phyloP scores from a whole-genome alignment of 2,888 invertebrate genomes.

The Pocota personata region DNA sequence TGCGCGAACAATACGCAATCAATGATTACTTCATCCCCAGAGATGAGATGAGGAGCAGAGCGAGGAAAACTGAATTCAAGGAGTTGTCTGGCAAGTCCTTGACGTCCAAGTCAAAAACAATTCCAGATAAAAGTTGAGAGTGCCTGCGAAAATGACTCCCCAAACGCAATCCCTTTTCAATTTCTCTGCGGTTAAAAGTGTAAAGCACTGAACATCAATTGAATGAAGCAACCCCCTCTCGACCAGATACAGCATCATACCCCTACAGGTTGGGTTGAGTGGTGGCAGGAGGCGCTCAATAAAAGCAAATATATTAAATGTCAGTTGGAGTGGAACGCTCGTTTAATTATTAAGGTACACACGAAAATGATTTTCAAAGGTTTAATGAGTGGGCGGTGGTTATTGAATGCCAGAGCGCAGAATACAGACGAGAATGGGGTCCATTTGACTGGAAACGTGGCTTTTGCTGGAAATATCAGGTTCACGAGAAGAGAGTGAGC shows the following conservation, averaged over 20 bases:
- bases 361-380: constrained; percentile 41
- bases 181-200: constrained; percentile 33
- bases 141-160: neutral
- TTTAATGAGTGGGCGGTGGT: constrained; percentile 42
- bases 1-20: constrained; percentile 43
- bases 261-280: neutral
- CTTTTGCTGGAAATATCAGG: constrained; percentile 19
- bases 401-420: neutral
- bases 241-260: neutral
- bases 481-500: constrained; percentile 1
- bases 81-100: neutral
- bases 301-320: constrained; percentile 51
- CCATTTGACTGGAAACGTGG: constrained; percentile 23
- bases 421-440: too few relatives aligned
- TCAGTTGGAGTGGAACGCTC: constrained; percentile 52
- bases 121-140: neutral
- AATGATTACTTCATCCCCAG: constrained; percentile 10
- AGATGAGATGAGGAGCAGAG: neutral
- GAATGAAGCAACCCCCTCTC: constrained; percentile 28
- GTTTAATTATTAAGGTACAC: constrained; percentile 56
- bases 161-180: constrained; percentile 41
- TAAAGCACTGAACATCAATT: constrained; percentile 33
- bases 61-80: too few relatives aligned
- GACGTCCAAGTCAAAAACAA: neutral
- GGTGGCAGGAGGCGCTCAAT: constrained; percentile 13